phyloP scores from a whole-genome alignment of 1,140 invertebrate genomes.

The Rhagoletis pomonella region DNA sequence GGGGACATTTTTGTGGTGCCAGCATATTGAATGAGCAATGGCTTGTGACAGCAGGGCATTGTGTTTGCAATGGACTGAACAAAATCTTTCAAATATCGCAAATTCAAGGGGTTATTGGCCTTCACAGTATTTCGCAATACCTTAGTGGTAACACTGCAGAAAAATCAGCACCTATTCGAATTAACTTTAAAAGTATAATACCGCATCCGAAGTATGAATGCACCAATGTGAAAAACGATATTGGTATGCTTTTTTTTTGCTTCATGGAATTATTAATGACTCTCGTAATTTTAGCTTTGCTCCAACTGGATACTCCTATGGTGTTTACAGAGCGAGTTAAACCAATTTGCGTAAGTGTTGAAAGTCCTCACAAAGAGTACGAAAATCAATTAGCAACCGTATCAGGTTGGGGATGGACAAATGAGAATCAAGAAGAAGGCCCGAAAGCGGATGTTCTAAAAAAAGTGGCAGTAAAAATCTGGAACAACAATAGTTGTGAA shows the following conservation, averaged over 20 bases:
- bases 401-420: conserved; percentile 89
- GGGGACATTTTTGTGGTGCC: conserved; percentile 90
- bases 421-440: conserved; percentile 80
- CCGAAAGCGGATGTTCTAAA: conserved; percentile 82
- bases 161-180: conserved; percentile 75
- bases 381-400: conserved; percentile 79
- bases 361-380: conserved; percentile 74
- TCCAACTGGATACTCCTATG: conserved; percentile 80
- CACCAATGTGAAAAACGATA: conserved; percentile 77
- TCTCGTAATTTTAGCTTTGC: conserved; percentile 74
- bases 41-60: conserved; percentile 92
- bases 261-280: background rate
- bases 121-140: conserved; percentile 76
- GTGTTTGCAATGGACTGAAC: conserved; percentile 83
- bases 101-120: conserved; percentile 80
- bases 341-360: conserved; percentile 84
- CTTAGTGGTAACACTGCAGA: conserved; percentile 74
- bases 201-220: conserved; percentile 84
- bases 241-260: conserved; percentile 62
- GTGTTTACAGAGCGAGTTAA: conserved; percentile 80
- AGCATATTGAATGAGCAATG: conserved; percentile 85
- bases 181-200: conserved; percentile 78
- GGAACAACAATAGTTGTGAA: conserved; percentile 83
- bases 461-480: conserved; percentile 84
- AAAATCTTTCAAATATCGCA: conserved; percentile 78